Evolutionary conservation across 2,797 vertebrate genomes (phyloP).

Genomic region (Crocodylus rhombifer): DNA sequence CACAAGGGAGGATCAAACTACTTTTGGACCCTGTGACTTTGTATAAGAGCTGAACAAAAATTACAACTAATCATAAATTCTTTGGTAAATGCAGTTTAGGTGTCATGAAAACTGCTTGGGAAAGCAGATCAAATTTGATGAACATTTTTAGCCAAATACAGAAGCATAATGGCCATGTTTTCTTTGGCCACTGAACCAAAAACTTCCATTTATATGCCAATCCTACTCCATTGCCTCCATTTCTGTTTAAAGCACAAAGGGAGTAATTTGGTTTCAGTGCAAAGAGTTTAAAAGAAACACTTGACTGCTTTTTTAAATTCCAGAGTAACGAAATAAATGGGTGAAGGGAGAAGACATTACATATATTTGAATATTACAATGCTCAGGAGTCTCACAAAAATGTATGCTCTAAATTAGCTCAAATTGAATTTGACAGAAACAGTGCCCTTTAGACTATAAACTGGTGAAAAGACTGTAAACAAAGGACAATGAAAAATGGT

Average conservation of each 20-base stretch:
- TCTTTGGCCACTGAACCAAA: too few relatives aligned
- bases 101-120: too few relatives aligned
- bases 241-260: not conserved
- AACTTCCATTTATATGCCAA: too few relatives aligned
- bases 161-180: too few relatives aligned
- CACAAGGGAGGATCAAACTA: not conserved
- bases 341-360: not conserved
- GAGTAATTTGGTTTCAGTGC: not conserved
- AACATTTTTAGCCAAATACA: too few relatives aligned
- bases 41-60: not conserved
- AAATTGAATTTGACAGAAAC: not conserved
- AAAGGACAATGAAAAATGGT: not conserved
- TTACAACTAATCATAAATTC: too few relatives aligned
- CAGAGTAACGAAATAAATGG: not conserved
- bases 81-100: too few relatives aligned
- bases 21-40: not conserved
- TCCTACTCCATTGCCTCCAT: not conserved
- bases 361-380: not conserved
- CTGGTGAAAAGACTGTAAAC: not conserved
- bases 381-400: not conserved
- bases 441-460: not conserved
- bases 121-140: too few relatives aligned
- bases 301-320: not conserved
- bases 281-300: accelerated
- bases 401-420: not conserved